Conservation (phyloP, 2,797 vertebrate genomes). For the Falco peregrinus region DNA sequence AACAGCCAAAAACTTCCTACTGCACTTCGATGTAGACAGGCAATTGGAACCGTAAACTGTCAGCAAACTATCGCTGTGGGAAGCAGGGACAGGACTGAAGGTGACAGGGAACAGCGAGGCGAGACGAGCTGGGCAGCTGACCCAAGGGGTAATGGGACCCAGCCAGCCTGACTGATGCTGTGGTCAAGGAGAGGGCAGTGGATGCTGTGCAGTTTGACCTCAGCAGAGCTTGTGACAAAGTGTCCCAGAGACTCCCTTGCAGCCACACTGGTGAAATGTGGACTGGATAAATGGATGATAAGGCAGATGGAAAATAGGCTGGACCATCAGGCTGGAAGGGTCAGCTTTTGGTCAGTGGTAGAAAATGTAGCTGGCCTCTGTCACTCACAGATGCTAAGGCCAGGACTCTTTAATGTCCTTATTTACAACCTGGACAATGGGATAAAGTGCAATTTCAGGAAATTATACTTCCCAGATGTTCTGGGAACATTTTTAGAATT, state of each 20-base stretch:
- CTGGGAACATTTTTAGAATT: not conserved
- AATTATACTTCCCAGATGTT: not conserved
- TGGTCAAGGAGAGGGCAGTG: not conserved
- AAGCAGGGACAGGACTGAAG: not conserved
- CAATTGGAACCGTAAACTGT: not conserved
- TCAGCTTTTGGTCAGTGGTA: not conserved
- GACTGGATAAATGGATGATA: not conserved
- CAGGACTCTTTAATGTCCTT: not conserved
- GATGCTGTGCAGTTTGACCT: not conserved
- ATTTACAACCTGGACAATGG: not conserved
- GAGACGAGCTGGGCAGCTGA: not conserved
- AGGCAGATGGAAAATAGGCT: not conserved
- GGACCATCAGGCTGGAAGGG: not conserved
- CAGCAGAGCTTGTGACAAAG: not conserved
- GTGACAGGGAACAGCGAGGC: not conserved
- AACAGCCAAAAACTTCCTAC: not conserved
- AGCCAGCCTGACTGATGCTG: not conserved
- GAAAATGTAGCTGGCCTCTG: rapidly evolving
- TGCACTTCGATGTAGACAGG: not conserved
- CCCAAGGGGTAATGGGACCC: not conserved
- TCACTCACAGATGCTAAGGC: not conserved
- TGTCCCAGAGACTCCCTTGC: not conserved
- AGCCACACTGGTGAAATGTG: rapidly evolving
- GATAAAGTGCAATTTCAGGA: not conserved
- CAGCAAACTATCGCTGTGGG: rapidly evolving